Evolutionary conservation across 2,888 invertebrate genomes (phyloP).

Genomic region (Andricus quercusramuli): DNA sequence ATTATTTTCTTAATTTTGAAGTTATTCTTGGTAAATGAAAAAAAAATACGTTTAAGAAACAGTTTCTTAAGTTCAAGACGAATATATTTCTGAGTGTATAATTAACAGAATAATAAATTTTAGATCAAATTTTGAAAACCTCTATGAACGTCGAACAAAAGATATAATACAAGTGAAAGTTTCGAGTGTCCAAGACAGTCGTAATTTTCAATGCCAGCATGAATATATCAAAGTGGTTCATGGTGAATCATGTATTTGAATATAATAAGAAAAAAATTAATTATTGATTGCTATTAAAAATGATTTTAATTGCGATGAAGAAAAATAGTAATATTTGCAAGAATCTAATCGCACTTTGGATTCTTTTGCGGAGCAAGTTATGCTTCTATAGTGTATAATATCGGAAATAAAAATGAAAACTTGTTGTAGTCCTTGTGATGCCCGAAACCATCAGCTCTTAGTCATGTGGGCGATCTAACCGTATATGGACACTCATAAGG

Average conservation of each 20-base stretch:
- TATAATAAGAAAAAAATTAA: neutral
- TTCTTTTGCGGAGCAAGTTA: too few relatives aligned
- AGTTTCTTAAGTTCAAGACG: too few relatives aligned
- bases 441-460: slow-evolving; percentile 59
- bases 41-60: too few relatives aligned
- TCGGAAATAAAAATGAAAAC: slow-evolving; percentile 42
- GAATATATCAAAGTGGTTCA: neutral
- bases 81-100: too few relatives aligned
- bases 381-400: too few relatives aligned
- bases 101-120: too few relatives aligned
- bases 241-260: neutral
- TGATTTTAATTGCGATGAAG: neutral
- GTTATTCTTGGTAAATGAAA: too few relatives aligned
- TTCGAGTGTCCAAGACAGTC: neutral
- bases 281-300: neutral
- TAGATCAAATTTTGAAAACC: too few relatives aligned
- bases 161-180: neutral
- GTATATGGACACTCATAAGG: slow-evolving; percentile 66
- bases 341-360: too few relatives aligned
- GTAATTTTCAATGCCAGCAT: neutral
- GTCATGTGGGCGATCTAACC: slow-evolving; percentile 69
- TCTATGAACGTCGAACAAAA: too few relatives aligned
- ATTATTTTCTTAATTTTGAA: too few relatives aligned
- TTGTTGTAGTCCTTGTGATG: slow-evolving; percentile 55
- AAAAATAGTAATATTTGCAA: too few relatives aligned